A percentile compares a stretch with the other conserved stretches of the same genome.
Evolutionary conservation across 2,113 vertebrate genomes (phyloP).

Genomic region (Prunella fulvescens): DNA sequence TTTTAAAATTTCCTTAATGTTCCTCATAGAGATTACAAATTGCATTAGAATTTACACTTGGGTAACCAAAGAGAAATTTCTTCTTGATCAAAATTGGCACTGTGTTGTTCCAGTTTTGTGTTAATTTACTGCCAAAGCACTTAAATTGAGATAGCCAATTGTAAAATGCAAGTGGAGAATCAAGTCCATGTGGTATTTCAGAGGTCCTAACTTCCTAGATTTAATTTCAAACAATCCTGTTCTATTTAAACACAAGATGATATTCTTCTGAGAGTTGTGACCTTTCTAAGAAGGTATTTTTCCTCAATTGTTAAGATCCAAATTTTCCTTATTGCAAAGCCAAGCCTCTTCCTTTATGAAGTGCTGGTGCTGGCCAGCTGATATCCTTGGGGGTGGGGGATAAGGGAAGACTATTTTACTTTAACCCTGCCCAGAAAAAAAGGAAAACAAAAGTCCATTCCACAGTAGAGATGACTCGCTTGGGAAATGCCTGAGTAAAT

Average conservation of each 20-base stretch:
- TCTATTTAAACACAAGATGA: neutral
- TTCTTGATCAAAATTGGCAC: neutral
- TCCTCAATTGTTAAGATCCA: neutral
- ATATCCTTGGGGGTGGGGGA: neutral
- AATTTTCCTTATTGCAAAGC: neutral
- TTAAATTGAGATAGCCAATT: neutral
- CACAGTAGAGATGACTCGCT: neutral
- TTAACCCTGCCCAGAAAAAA: neutral
- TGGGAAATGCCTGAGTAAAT: slow-evolving; percentile 54
- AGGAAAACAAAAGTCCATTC: neutral
- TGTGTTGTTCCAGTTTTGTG: neutral
- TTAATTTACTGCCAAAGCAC: neutral
- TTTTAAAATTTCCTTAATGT: neutral
- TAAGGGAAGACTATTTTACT: neutral
- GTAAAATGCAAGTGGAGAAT: neutral
- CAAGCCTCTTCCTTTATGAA: neutral
- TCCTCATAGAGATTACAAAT: neutral
- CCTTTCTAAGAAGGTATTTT: neutral
- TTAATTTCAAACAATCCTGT: neutral
- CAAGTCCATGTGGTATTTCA: neutral
- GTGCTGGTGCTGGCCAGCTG: neutral
- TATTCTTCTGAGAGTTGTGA: neutral
- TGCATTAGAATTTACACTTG: neutral
- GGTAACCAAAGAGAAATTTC: neutral
- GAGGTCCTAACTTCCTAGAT: neutral